These are phyloP conservation scores for Euura lappo DNA, from an alignment of 1,140 invertebrate genomes.

Conservation along the genomic window DNA sequence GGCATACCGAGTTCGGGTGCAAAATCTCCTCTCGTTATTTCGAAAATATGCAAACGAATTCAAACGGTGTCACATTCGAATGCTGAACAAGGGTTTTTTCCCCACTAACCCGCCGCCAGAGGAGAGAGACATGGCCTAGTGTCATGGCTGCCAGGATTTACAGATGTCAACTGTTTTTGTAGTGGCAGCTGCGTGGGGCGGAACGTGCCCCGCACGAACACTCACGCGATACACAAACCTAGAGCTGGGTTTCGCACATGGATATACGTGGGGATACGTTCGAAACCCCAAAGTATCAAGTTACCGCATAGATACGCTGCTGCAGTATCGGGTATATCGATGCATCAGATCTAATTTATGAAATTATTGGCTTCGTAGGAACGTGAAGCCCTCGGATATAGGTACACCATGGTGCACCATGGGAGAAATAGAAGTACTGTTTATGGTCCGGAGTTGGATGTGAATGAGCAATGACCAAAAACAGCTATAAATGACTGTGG, in stretches of 20 bases:
- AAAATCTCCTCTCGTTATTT: neutral
- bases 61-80: conserved; percentile 12
- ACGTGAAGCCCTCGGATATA: too few relatives aligned
- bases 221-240: neutral
- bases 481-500: neutral
- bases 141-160: conserved; percentile 35
- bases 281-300: conserved; percentile 26
- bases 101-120: conserved; percentile 7
- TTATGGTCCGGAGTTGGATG: neutral
- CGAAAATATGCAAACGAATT: neutral
- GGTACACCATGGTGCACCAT: too few relatives aligned
- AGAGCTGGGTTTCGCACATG: conserved; percentile 30
- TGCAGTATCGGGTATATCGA: conserved; percentile 32
- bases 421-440: too few relatives aligned
- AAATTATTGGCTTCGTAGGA: conserved; percentile 25
- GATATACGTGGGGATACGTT: conserved; percentile 19
- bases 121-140: conserved; percentile 26
- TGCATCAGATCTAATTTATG: conserved; percentile 35
- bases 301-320: conserved; percentile 36
- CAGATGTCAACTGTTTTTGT: conserved; percentile 46
- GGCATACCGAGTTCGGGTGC: neutral
- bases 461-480: neutral
- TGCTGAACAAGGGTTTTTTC: conserved; percentile 30
- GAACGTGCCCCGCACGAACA: conserved; percentile 19
- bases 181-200: conserved; percentile 36